Base-by-base conservation (phyloP, 2,888 invertebrate genomes). In the Marasmarcha lunaedactyla region DNA sequence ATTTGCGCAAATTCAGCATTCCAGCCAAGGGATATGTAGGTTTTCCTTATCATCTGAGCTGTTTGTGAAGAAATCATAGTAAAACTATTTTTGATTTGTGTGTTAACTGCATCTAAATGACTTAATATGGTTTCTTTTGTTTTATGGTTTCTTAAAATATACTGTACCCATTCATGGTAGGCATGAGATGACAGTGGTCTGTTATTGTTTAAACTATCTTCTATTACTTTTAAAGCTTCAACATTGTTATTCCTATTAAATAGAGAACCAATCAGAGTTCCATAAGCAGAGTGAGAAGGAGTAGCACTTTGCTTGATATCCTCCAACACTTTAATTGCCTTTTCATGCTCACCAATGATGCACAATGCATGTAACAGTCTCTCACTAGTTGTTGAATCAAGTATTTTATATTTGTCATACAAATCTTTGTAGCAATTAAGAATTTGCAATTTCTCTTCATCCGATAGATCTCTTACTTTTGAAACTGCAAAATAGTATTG, bases 311-410 rank as follows among this genome's bases (percentile, higher is more conserved):
- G 34, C 55, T 85, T 77, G 37, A 88, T 84, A 57, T 88, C 86
- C 37, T 89, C 83, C 14, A 91, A 59, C 10, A 91, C 68, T 47
- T 86, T 77, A 0, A 87, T 39, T 33, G 87, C 84, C 42, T 88
- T 85, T 49, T 81, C 78, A 90, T 91, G 93, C 47, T 87, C 71
- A 40, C 81, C 62, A 6, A 90, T 90, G 13, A 85, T 54, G 47
- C 89, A 88, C 2, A 94, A 59, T 0, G 87, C 91, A 43, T 71
- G 67, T 41, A 92, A 76, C 4, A 90, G 63, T 55, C 71, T 69
- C 54, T 89, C 89, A 51, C 86, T 85, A 12, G 89, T 88, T 1
- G 55, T 57, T 11, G 67, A 65, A 65, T 92, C 91, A 37, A 92
- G 59, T 1, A 87, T 55, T 38, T 86, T 78, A 59, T 88, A 85